phyloP scores from a whole-genome alignment of 35 echinoderm and acorn worm genomes.

The Lytechinus pictus region DNA sequence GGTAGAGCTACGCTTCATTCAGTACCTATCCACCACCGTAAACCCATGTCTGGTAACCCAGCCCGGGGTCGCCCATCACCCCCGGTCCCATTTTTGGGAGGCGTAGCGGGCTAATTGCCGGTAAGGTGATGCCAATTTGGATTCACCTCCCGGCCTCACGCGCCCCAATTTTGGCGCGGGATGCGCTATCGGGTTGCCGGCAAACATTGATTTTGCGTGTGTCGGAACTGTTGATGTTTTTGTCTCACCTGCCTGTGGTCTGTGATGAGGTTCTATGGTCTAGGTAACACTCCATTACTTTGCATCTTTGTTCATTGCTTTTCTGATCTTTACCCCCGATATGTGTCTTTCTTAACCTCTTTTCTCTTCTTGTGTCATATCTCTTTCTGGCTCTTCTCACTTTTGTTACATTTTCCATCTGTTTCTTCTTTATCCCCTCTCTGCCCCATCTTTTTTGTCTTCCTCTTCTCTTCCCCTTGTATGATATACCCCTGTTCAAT shows the following conservation, averaged over 20 bases:
- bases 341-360: neutral
- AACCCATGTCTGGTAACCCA: constrained; percentile 18
- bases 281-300: neutral
- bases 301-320: neutral
- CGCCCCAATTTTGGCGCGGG: constrained; percentile 37
- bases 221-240: constrained; percentile 53
- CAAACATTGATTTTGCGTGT: constrained; percentile 53
- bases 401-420: neutral
- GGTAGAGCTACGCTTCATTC: constrained; percentile 44
- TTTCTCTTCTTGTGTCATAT: neutral
- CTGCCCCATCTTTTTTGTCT: too few relatives aligned
- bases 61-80: neutral
- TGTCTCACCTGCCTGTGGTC: constrained; percentile 34
- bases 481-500: too few relatives aligned
- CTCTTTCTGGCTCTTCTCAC: too few relatives aligned
- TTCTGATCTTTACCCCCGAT: neutral
- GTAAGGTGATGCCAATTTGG: constrained; percentile 48
- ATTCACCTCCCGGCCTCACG: constrained; percentile 22
- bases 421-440: neutral
- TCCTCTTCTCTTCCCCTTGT: too few relatives aligned
- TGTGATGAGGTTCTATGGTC: neutral
- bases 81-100: constrained; percentile 35
- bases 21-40: neutral
- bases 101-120: constrained; percentile 46
- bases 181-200: constrained; percentile 17